Percentiles rank a stretch among this genome's conserved stretches.
phyloP scores from a whole-genome alignment of 35 echinoderm and acorn worm genomes.

The Anneissia japonica region DNA sequence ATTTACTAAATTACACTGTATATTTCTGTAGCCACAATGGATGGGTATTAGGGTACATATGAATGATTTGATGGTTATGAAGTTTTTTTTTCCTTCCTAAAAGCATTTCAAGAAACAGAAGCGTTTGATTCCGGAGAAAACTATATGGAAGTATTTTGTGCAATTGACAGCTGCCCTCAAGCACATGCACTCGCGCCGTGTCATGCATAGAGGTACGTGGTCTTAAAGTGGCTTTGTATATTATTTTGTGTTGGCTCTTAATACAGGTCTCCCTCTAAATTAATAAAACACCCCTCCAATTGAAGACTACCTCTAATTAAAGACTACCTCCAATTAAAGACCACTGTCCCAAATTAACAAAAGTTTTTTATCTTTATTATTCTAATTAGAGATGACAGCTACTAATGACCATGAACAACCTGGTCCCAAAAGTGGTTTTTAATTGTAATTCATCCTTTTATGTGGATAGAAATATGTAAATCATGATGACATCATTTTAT shows the following conservation, averaged over 20 bases:
- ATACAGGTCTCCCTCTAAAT: neutral
- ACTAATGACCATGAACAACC: too few relatives aligned
- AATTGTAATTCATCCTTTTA: too few relatives aligned
- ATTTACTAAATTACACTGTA: too few relatives aligned
- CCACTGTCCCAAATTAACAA: too few relatives aligned
- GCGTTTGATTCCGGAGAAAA: conserved; percentile 89
- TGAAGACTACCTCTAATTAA: neutral
- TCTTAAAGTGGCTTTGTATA: too few relatives aligned
- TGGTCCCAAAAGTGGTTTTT: too few relatives aligned
- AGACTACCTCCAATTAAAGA: neutral
- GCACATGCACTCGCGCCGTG: conserved; percentile 93
- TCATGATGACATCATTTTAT: too few relatives aligned
- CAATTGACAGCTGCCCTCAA: conserved; percentile 93
- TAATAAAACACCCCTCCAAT: neutral
- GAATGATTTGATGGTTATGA: neutral
- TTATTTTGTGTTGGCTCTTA: too few relatives aligned
- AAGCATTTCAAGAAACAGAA: conserved; percentile 99
- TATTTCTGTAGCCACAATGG: neutral
- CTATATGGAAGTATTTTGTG: conserved; percentile 99
- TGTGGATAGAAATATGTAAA: too few relatives aligned
- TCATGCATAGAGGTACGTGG: conserved; percentile 92
- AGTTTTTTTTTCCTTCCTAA: conserved; percentile 12
- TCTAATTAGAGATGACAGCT: too few relatives aligned
- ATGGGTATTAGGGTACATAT: neutral
- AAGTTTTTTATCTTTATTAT: too few relatives aligned